Conservation (phyloP, 2,113 vertebrate species). For the Propithecus coquereli region DNA sequence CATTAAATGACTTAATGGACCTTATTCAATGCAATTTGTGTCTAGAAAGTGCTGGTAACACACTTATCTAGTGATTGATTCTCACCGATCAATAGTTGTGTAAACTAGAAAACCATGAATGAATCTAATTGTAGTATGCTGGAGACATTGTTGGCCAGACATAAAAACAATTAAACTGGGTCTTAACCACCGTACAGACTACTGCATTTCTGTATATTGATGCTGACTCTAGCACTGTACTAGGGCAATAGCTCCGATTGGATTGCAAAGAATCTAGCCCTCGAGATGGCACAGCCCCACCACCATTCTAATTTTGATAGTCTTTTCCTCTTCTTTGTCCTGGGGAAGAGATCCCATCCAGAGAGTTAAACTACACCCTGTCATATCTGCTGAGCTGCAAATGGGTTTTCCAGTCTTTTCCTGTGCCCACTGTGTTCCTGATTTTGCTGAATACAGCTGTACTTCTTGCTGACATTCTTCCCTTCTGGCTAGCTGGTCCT, state of each 20-base stretch:
- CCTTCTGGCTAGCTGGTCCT: not conserved
- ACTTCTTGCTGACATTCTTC: not conserved
- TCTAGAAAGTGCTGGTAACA: not conserved
- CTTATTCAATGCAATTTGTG: not conserved
- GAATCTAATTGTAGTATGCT: not conserved
- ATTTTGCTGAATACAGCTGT: not conserved
- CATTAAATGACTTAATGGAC: not conserved
- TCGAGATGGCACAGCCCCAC: not conserved
- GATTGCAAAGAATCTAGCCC: not conserved
- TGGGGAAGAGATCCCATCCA: not conserved
- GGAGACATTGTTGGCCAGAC: not conserved
- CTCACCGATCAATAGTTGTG: not conserved
- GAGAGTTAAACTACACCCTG: not conserved
- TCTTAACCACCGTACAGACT: not conserved
- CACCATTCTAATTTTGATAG: not conserved
- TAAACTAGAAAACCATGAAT: not conserved
- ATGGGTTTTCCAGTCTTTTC: not conserved
- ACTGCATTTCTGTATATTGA: accelerated
- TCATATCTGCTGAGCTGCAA: not conserved
- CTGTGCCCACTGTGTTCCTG: not conserved
- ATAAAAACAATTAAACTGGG: not conserved
- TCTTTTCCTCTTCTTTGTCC: not conserved
- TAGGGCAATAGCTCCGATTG: not conserved
- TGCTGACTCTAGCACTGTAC: not conserved
- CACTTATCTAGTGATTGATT: not conserved